phyloP scores from a whole-genome alignment of 2,113 vertebrate genomes.

The Syngnathus typhle region DNA sequence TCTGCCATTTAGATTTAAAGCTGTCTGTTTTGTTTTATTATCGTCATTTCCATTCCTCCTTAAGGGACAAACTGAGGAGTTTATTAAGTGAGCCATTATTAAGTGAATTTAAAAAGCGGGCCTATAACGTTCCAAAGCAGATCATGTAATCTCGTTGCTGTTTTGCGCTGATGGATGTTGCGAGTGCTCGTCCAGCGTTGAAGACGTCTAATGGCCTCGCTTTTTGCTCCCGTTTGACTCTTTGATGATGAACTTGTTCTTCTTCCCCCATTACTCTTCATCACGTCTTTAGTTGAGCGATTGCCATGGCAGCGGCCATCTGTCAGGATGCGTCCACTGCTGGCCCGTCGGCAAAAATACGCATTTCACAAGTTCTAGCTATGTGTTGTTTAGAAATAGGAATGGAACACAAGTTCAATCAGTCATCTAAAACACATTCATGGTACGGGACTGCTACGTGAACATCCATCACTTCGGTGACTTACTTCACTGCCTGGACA shows the following conservation, averaged over 20 bases:
- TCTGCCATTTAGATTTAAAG: too few relatives aligned
- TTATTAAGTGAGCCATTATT: too few relatives aligned
- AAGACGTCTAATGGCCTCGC: background rate
- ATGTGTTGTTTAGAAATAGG: background rate
- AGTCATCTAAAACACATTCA: background rate
- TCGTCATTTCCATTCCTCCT: background rate
- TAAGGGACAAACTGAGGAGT: background rate
- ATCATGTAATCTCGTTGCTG: background rate
- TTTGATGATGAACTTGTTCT: slow-evolving; percentile 17
- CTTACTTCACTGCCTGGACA: background rate
- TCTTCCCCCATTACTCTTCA: slow-evolving; percentile 12
- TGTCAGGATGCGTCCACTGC: slow-evolving; percentile 44
- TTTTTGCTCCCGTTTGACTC: slow-evolving; percentile 11
- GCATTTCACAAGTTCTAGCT: background rate
- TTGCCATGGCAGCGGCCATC: slow-evolving; percentile 54
- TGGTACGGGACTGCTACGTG: background rate
- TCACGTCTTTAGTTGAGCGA: slow-evolving; percentile 41
- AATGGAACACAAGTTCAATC: background rate
- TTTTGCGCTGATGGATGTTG: slow-evolving; percentile 1
- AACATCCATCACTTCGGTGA: background rate
- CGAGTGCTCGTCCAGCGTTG: background rate
- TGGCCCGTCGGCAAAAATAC: slow-evolving; percentile 6
- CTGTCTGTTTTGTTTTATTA: background rate
- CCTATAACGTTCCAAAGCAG: background rate
- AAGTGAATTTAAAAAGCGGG: background rate